Evolutionary conservation across 2,797 vertebrate genomes (phyloP), one percentile per base, ranked within the genome.

Genomic region (Lindbergichthys nudifrons): DNA sequence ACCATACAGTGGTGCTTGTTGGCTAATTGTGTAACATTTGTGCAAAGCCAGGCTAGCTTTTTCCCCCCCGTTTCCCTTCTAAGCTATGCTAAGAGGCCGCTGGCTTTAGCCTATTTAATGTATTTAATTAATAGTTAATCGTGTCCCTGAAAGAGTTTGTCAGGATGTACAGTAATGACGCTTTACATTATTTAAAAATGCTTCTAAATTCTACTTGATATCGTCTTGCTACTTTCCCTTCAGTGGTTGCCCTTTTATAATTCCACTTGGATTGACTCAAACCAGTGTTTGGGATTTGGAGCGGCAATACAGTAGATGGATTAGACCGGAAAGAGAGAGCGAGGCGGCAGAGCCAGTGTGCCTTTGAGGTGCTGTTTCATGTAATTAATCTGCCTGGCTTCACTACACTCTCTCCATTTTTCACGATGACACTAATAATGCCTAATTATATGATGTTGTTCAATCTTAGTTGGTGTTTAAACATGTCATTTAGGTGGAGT

Each of bases 401-500:
- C 81, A 81, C 74, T 73, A 79, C 73, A 68, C 72, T 80, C 1
- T 3, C 75, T 70, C 75, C 78, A 88, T 88, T 79, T 89, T 88
- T 91, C 89, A 81, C 23, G 9, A 65, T 79, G 82, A 84, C 84
- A 76, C 85, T 84, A 91, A 92, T 90, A 86, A 92, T 52, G 76
- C 73, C 73, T 86, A 82, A 91, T 92, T 88, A 84, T 89, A 83
- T 87, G 78, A 86, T 80, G 79, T 64, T 83, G 65, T 80, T 82
- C 88, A 91, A 83, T 84, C 73, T 76, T 75, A 70, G 83, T 81
- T 88, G 70, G 71, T 90, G 84, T 93, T 89, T 88, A 86, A 92
- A 90, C 81, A 81, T 89, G 82, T 82, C 70, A 89, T 92, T 92
- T 82, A 85, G 73, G 73, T 62, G 26, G 79, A 66, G 86, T 83